phyloP scores from a whole-genome alignment of 2,888 invertebrate species.

The Drosophila mulleri region DNA sequence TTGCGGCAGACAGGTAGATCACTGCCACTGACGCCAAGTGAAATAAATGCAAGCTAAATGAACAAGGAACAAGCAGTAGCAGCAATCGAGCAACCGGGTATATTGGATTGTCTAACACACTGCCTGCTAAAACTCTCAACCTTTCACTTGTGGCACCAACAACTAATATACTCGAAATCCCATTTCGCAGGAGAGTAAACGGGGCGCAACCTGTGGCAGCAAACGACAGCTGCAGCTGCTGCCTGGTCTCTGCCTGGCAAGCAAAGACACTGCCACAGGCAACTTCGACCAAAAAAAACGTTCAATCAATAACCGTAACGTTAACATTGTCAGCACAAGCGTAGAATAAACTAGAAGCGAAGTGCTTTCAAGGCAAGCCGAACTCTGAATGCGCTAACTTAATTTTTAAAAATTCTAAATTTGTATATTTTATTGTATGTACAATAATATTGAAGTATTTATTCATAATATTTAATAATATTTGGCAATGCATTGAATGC shows the following conservation, averaged over 20 bases:
- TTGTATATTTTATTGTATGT: too few relatives aligned
- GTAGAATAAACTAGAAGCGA: slow-evolving; percentile 29
- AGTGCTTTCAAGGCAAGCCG: accelerated
- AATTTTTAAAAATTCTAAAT: too few relatives aligned
- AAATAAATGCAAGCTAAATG: slow-evolving; percentile 53
- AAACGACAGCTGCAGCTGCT: slow-evolving; percentile 61
- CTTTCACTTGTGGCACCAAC: too few relatives aligned
- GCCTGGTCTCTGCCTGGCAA: slow-evolving; percentile 32
- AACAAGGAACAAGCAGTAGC: not conserved
- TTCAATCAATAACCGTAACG: slow-evolving; percentile 78
- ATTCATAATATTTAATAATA: too few relatives aligned
- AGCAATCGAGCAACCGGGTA: not conserved
- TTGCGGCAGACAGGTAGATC: slow-evolving; percentile 26
- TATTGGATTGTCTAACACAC: not conserved
- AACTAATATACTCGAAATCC: not conserved
- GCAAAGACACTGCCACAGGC: slow-evolving; percentile 43
- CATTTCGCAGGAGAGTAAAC: too few relatives aligned
- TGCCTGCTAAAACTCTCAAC: too few relatives aligned
- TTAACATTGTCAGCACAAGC: slow-evolving; percentile 66
- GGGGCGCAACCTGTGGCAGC: slow-evolving; percentile 53
- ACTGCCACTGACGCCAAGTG: slow-evolving; percentile 49
- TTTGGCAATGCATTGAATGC: too few relatives aligned
- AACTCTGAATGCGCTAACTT: slow-evolving; percentile 27
- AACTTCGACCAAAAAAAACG: slow-evolving; percentile 43
- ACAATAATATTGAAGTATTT: too few relatives aligned